Conservation (phyloP, 2,888 invertebrate genomes). For the Rhamnusium bicolor region DNA sequence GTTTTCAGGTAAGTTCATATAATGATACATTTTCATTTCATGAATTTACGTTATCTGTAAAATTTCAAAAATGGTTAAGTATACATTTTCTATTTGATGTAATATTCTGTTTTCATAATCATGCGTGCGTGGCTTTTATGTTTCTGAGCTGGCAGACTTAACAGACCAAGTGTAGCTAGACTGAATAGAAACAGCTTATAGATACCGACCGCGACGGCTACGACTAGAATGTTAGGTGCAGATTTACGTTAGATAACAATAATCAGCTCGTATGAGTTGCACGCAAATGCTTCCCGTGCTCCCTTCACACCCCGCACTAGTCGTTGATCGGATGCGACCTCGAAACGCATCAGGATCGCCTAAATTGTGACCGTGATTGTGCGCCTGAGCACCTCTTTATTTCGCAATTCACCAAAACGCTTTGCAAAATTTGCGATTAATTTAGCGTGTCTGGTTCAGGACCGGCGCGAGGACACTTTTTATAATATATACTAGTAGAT, state of each 20-base stretch:
- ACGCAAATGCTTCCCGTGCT: constrained; percentile 43
- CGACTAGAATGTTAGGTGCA: constrained; percentile 34
- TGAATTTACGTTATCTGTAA: no score
- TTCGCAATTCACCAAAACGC: constrained; percentile 46
- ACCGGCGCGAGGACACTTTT: constrained; percentile 17
- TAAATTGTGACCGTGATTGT: constrained; percentile 51
- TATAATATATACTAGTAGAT: background rate
- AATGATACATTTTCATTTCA: no score
- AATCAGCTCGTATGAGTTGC: constrained; percentile 49
- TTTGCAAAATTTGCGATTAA: constrained; percentile 41
- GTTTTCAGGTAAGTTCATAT: no score
- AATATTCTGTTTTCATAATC: no score
- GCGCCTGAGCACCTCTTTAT: constrained; percentile 35
- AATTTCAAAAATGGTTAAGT: no score
- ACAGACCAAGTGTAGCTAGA: no score
- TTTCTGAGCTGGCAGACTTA: no score
- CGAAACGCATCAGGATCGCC: constrained; percentile 58
- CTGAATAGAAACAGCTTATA: no score
- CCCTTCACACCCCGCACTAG: constrained; percentile 32
- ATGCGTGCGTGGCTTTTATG: no score
- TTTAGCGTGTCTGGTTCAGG: constrained; percentile 20
- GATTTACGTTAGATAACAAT: constrained; percentile 51
- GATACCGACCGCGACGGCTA: no score
- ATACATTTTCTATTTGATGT: no score
- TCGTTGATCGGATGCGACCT: constrained; percentile 56